These are phyloP conservation scores for Chrysolina americana DNA, from an alignment of 2,888 invertebrate species.

Conservation along the genomic window DNA sequence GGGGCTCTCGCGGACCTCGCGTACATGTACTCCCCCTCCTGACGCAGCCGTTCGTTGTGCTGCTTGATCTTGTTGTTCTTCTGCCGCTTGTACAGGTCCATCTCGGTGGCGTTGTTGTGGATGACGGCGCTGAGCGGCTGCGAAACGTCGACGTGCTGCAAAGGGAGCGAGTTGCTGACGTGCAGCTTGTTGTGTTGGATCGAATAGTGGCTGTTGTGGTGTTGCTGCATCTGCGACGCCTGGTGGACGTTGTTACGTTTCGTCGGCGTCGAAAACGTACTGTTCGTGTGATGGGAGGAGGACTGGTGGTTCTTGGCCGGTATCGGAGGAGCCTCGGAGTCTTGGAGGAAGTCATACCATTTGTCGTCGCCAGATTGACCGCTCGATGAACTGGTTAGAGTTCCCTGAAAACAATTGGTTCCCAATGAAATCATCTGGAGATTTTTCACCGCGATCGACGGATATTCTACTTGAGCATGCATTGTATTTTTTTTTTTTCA, in stretches of 20 bases:
- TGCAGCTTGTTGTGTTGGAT: conserved; percentile 68
- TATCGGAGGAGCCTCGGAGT: conserved; percentile 72
- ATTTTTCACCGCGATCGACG: neutral
- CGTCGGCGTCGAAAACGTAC: conserved; percentile 67
- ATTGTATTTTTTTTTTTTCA: neutral
- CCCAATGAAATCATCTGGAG: neutral
- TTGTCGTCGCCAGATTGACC: conserved; percentile 78
- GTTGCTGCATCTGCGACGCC: conserved; percentile 60
- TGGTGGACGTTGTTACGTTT: conserved; percentile 66
- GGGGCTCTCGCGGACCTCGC: conserved; percentile 40
- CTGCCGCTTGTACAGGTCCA: conserved; percentile 64
- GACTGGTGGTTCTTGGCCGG: conserved; percentile 65
- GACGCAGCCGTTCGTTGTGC: conserved; percentile 67
- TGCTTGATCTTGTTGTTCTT: conserved; percentile 63
- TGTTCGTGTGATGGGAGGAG: conserved; percentile 55
- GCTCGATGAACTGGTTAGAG: conserved; percentile 76
- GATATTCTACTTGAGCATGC: conserved; percentile 16
- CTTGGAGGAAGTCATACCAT: conserved; percentile 75
- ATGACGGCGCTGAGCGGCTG: conserved; percentile 66
- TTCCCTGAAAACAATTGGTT: conserved; percentile 68
- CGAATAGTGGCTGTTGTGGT: conserved; percentile 62
- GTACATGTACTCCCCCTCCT: conserved; percentile 70
- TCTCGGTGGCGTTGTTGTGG: conserved; percentile 67
- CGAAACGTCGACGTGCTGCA: conserved; percentile 67
- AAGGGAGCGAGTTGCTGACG: conserved; percentile 68